A percentile compares a stretch with the other conserved stretches of the same genome.
phyloP scores from a whole-genome alignment of 2,888 invertebrate genomes.

The Argyresthia albistria region DNA sequence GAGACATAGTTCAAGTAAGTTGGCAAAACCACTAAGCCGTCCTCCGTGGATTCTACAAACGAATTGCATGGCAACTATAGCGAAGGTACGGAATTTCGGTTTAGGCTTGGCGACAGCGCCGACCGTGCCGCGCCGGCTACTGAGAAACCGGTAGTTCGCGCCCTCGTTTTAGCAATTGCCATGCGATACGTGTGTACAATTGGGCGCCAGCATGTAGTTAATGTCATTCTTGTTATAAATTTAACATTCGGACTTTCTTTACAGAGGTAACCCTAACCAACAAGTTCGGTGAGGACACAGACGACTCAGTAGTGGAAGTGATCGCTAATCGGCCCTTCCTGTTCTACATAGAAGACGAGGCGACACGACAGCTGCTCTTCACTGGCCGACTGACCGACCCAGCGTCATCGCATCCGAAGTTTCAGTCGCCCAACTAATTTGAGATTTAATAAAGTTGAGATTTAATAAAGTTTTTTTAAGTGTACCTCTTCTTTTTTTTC shows the following conservation, averaged over 20 bases:
- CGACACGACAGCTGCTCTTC: conserved; percentile 80
- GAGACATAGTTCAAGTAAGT: no score
- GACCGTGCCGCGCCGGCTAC: no score
- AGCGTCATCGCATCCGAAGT: not conserved
- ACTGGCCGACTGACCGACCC: conserved; percentile 83
- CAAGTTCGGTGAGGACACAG: conserved; percentile 76
- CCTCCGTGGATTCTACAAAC: no score
- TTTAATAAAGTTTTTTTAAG: not conserved
- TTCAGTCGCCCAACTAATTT: not conserved
- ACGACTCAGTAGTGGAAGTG: conserved; percentile 70
- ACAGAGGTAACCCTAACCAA: conserved; percentile 78
- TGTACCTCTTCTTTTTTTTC: no score
- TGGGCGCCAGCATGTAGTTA: no score
- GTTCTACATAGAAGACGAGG: conserved; percentile 85
- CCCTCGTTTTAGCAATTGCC: no score
- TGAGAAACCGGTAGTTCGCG: no score
- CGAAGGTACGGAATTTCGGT: no score
- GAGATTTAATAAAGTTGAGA: not conserved
- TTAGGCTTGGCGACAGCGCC: no score
- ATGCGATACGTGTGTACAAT: no score
- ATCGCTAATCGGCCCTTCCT: conserved; percentile 83
- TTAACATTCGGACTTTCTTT: conserved; percentile 12
- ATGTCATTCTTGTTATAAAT: not conserved
- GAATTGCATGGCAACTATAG: no score
- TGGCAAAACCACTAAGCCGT: no score